Evolutionary conservation across 2,113 vertebrate genomes (phyloP), one percentile per base, ranked within the genome.

Genomic region (Fulica atra): DNA sequence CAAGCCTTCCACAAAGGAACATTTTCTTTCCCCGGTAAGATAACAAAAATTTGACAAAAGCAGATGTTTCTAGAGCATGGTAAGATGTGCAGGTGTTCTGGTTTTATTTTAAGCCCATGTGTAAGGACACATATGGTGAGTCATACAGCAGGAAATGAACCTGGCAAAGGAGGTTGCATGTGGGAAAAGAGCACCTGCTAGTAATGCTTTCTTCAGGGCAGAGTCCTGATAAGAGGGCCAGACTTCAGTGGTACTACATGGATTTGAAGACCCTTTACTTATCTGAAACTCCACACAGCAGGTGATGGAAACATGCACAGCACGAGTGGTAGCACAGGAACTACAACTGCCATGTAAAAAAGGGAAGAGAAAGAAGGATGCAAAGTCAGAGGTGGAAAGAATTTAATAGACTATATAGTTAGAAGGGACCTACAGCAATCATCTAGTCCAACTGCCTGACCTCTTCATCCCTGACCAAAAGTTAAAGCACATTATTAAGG

Each of bases 321-420:
- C 36, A 46, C 36, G n/a, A 71, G 14, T 13, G 76, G 56, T 17
- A 71, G 33, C 42, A 66, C 9, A 36, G 11, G 33, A 56, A 76
- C 50, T 28, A 44, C 0, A 69, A 78, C 70, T 48, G 19, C 17
- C 53, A 12, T 48, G 59, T 56, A 72, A 38, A 33, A 57, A 86
- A 36, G 23, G 7, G 71, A 94, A 63, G 21, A 74, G 53, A 80
- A 64, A 61, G 35, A 65, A 82, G 24, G 66, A 51, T 31, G 11
- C 4, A 20, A 54, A 48, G 16, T 15, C 48, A 92, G 68, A 66
- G 33, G 50, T 3, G 20, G n/a, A 61, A 83, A 86, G 29, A 71
- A 50, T 3, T 68, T 65, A 56, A 50, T 0, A 50, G 26, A 38
- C 2, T 33, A 9, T 13, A 48, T 60, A 15, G 4, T 7, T n/a